A percentile compares a stretch with the other conserved stretches of the same genome.
phyloP scores from a whole-genome alignment of 2,113 vertebrate genomes.

The Eudyptes chrysolophus region DNA sequence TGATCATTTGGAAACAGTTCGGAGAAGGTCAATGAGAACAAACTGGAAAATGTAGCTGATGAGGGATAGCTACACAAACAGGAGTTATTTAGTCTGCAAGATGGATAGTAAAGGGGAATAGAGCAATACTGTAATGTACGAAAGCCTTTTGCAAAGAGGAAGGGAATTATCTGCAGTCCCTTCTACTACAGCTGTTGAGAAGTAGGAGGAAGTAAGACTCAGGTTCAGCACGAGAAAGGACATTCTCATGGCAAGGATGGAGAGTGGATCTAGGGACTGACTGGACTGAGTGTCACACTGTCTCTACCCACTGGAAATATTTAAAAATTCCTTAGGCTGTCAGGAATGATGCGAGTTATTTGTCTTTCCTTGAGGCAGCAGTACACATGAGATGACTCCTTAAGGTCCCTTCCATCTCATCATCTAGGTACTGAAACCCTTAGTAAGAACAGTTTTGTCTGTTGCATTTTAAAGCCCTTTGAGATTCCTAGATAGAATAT shows the following conservation, averaged over 20 bases:
- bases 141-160: not conserved
- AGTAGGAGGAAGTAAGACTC: not conserved
- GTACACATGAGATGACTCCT: not conserved
- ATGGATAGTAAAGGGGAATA: not conserved
- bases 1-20: not conserved
- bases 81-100: not conserved
- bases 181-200: not conserved
- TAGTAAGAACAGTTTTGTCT: not conserved
- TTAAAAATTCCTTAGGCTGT: not conserved
- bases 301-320: not conserved
- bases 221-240: not conserved
- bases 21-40: not conserved
- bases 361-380: not conserved
- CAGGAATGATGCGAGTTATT: not conserved
- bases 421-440: not conserved
- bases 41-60: not conserved
- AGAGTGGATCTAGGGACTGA: not conserved
- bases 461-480: not conserved
- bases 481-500: not conserved
- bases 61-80: not conserved
- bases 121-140: too few relatives aligned
- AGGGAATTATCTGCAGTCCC: not conserved
- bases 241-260: not conserved
- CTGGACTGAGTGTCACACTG: not conserved
- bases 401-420: not conserved